These are phyloP conservation scores for Pteropus rufus DNA, from an alignment of 2,797 vertebrate species.

Conservation along the genomic window DNA sequence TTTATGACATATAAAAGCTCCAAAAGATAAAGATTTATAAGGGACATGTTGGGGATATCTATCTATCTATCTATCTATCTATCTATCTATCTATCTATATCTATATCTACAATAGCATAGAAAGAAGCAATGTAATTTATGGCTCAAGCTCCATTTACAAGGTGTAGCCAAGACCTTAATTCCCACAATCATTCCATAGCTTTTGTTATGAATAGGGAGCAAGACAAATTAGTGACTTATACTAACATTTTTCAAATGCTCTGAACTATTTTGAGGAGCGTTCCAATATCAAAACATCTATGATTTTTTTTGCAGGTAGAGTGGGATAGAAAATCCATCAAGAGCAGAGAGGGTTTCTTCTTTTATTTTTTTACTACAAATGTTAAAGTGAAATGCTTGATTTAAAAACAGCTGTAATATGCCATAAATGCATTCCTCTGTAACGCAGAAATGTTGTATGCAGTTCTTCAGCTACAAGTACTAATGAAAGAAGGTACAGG, in stretches of 20 bases:
- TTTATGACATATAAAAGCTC: neutral
- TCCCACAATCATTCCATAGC: neutral
- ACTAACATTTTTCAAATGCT: conserved; percentile 21
- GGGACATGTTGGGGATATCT: neutral
- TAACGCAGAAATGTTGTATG: neutral
- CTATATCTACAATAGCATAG: neutral
- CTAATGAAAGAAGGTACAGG: neutral
- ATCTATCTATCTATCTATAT: too few relatives aligned
- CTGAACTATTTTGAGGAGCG: neutral
- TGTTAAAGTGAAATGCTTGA: neutral
- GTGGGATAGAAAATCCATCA: neutral
- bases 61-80: too few relatives aligned
- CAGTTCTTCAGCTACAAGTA: neutral
- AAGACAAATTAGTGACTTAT: conserved; percentile 42
- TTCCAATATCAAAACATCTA: neutral
- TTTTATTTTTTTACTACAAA: neutral
- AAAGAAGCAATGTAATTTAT: neutral
- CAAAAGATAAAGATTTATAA: conserved; percentile 6
- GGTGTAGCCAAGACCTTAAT: neutral
- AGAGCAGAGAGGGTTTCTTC: neutral
- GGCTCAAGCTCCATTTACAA: neutral
- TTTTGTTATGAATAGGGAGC: conserved; percentile 32
- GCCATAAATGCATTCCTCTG: neutral
- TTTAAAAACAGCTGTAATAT: conserved; percentile 44
- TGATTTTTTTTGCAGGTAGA: conserved; percentile 25